A percentile compares a stretch with the other conserved stretches of the same genome.
These are phyloP conservation scores for Ceramica pisi DNA, from an alignment of 2,888 invertebrate species.

Conservation along the genomic window DNA sequence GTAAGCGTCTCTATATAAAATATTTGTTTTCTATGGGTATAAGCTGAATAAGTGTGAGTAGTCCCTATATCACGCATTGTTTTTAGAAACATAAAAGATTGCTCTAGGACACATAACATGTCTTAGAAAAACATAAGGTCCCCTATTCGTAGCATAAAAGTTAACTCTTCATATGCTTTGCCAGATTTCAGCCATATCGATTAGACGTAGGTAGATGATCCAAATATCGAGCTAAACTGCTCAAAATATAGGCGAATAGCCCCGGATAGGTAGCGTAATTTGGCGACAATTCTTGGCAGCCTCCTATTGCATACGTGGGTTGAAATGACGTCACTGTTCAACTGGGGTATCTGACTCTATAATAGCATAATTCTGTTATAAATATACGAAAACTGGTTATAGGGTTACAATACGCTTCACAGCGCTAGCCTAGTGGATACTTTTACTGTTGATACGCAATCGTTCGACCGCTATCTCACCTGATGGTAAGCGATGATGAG, in stretches of 20 bases:
- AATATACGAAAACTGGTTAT: background rate
- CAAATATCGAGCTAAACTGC: background rate
- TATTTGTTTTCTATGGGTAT: too few species aligned
- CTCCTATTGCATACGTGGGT: constrained; percentile 9
- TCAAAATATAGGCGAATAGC: background rate
- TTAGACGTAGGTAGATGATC: background rate
- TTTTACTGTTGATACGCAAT: too few species aligned
- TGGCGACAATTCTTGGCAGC: constrained; percentile 30
- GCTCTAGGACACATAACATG: too few species aligned
- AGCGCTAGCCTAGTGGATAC: too few species aligned
- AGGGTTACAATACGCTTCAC: background rate
- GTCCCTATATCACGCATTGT: too few species aligned
- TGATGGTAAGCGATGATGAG: too few species aligned
- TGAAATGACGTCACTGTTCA: constrained; percentile 17
- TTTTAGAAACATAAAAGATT: too few species aligned
- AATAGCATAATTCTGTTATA: background rate
- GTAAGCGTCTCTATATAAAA: too few species aligned
- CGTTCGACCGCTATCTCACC: too few species aligned
- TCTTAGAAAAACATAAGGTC: background rate
- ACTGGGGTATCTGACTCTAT: background rate
- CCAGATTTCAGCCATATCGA: background rate
- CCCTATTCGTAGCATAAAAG: background rate
- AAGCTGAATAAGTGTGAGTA: too few species aligned
- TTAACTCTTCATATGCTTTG: background rate
- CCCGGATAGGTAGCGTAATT: background rate